Percentiles rank a stretch among this genome's conserved stretches.
These are phyloP conservation scores for Podargus strigoides DNA, from an alignment of 2,797 vertebrate species.

Conservation along the genomic window DNA sequence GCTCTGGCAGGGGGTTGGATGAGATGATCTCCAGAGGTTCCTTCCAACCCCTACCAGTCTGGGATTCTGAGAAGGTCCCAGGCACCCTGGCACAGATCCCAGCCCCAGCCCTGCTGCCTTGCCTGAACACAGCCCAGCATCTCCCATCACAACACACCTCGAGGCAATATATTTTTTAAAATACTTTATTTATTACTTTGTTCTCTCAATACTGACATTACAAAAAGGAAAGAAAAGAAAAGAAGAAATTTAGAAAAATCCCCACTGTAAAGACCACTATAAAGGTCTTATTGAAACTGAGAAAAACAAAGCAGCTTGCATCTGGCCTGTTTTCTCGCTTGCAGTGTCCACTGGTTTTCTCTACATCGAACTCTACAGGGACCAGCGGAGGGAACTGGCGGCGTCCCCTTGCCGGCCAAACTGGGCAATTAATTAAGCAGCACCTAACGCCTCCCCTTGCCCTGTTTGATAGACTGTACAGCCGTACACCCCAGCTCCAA, in stretches of 20 bases:
- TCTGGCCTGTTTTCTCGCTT: slow-evolving; percentile 4
- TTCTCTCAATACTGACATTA: slow-evolving; percentile 75
- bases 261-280: slow-evolving; percentile 78
- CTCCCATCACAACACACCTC: rapidly evolving
- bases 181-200: slow-evolving; percentile 65
- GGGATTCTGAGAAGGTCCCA: too few species aligned
- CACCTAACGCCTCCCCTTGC: neutral
- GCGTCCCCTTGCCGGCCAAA: neutral
- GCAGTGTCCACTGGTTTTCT: neutral
- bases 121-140: neutral
- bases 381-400: neutral
- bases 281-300: slow-evolving; percentile 70
- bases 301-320: slow-evolving; percentile 62
- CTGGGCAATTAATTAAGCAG: neutral
- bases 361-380: neutral
- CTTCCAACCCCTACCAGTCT: too few species aligned
- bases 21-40: too few species aligned
- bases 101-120: too few species aligned
- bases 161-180: slow-evolving; percentile 52
- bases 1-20: too few species aligned
- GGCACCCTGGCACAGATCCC: too few species aligned
- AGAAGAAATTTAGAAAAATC: slow-evolving; percentile 64
- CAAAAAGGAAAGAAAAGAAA: slow-evolving; percentile 56
- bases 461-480: neutral
- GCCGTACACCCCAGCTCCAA: neutral